Base-by-base conservation (phyloP, 2,888 invertebrate genomes). In the Cryptocheilus praepositus region DNA sequence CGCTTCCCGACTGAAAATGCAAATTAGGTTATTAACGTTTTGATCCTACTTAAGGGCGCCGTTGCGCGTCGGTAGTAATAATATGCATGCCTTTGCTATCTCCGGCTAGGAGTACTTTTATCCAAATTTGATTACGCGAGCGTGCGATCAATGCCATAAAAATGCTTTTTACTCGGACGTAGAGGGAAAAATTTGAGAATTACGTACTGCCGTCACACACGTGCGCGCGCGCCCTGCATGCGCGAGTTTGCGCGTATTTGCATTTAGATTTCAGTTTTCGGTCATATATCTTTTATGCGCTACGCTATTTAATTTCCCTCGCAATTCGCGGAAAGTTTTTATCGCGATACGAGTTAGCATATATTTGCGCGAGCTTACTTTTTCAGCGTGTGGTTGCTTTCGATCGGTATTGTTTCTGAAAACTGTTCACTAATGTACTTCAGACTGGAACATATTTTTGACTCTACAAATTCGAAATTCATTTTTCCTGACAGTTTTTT, bases 211-310 rank as follows among this genome's bases (percentile, higher is more conserved):
- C 44, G 43, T 63, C 66, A 43, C 36, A 51, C 18, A 57, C 25
- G n/a, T 53, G 57, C 66, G 57, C 51, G 61, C 52, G 57, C 64
- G 44, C 73, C 43, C 16, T 16, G 64, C 51, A 22, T 60, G 59
- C 22, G 28, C 58, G 51, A 25, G 45, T 56, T 15, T 36, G 55
- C 62, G 56, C 63, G 58, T 76, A 77, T 77, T 79, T 77, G 77
- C 79, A 77, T 77, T 77, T 77, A 78, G 71, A 77, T 77, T 71
- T 70, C 58, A 64, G 70, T 73, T 71, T 77, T 77, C 74, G 61
- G 11, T 16, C 18, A 49, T 18, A 16, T 49, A 49, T 49, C 49
- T 5, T 49, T 18, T 49, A 18, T 18, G 8, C 8, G 49, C 49
- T n/a, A n/a, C 49, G 49, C 18, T 49, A 49, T 49, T 49, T 49